phyloP scores from a whole-genome alignment of 2,888 invertebrate species.

The Patella caerulea region DNA sequence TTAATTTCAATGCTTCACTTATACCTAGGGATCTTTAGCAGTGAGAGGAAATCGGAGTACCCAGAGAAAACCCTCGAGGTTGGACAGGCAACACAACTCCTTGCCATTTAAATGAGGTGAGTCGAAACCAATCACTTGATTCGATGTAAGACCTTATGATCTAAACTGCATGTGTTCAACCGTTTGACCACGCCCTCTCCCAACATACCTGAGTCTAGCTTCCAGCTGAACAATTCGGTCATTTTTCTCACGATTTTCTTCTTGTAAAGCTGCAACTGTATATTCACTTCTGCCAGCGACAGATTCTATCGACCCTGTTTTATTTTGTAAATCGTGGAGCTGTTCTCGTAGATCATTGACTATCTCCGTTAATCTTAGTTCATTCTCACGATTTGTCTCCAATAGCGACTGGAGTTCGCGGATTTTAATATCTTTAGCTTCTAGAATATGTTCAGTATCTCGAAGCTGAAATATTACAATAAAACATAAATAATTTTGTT shows the following conservation, averaged over 20 bases:
- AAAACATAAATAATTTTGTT: too few relatives aligned
- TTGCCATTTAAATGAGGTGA: too few relatives aligned
- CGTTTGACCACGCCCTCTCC: background rate
- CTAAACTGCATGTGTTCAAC: too few relatives aligned
- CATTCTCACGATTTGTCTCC: conserved; percentile 64
- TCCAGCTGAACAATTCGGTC: conserved; percentile 69
- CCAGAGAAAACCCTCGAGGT: too few relatives aligned
- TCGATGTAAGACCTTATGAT: too few relatives aligned
- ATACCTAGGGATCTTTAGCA: too few relatives aligned
- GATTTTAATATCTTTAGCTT: conserved; percentile 65
- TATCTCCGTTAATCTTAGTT: conserved; percentile 54
- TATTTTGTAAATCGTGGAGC: conserved; percentile 62
- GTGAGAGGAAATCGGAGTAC: too few relatives aligned
- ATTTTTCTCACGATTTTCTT: conserved; percentile 61
- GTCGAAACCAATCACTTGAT: too few relatives aligned
- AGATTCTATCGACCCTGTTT: conserved; percentile 59
- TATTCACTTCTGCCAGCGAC: conserved; percentile 65
- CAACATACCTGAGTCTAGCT: conserved; percentile 61
- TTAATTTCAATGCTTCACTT: too few relatives aligned
- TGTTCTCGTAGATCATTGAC: conserved; percentile 59
- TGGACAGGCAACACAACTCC: too few relatives aligned
- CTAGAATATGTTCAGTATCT: conserved; percentile 61
- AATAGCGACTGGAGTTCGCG: conserved; percentile 60
- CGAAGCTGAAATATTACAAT: conserved; percentile 46
- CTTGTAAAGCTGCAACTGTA: conserved; percentile 65